Conservation (phyloP, 2,888 invertebrate species). For the Acheta domesticus region DNA sequence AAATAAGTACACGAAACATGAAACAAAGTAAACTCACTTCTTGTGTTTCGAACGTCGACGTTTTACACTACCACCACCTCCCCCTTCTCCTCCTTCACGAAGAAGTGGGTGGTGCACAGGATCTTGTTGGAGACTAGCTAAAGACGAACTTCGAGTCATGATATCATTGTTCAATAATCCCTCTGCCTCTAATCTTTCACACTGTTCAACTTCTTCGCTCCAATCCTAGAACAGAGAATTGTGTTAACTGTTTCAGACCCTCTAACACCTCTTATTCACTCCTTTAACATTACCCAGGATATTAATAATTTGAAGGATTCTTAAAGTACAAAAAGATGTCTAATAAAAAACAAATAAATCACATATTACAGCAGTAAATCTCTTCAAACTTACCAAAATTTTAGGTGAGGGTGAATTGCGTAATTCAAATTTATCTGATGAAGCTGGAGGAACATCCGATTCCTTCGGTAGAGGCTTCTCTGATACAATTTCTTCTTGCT, state of each 20-base stretch:
- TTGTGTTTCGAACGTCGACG: background rate
- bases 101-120: constrained; percentile 40
- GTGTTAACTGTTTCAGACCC: no score
- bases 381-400: constrained; percentile 12
- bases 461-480: background rate
- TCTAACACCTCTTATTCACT: no score
- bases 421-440: background rate
- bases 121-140: constrained; percentile 47
- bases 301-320: no score
- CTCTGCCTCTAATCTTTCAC: constrained; percentile 51
- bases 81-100: constrained; percentile 48
- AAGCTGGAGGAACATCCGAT: background rate
- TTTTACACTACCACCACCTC: constrained; percentile 42
- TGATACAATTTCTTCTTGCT: background rate
- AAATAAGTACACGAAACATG: no score
- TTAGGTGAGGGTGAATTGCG: constrained; percentile 32
- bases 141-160: constrained; percentile 55
- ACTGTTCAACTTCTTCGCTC: constrained; percentile 60
- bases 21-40: background rate
- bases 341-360: no score
- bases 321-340: no score
- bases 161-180: constrained; percentile 44
- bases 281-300: no score
- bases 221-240: constrained; percentile 50
- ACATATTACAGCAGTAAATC: no score